A percentile compares a stretch with the other conserved stretches of the same genome.
phyloP scores from a whole-genome alignment of 2,888 invertebrate species.

The Maniola hyperantus region DNA sequence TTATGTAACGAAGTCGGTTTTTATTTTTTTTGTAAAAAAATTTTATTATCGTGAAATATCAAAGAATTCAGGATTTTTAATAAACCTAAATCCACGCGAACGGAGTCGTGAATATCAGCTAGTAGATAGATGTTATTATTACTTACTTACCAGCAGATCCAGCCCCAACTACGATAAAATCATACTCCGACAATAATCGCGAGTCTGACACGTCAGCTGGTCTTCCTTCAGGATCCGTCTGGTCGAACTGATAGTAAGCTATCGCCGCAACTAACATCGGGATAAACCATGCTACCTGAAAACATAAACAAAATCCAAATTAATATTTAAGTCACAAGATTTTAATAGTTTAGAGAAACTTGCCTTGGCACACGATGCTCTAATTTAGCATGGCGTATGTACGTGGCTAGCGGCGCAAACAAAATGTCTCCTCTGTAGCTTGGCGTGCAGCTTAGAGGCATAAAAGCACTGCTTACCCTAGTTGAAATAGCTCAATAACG shows the following conservation, averaged over 20 bases:
- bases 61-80: too few species aligned
- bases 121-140: too few species aligned
- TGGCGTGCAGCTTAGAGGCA: too few species aligned
- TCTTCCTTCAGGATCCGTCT: slow-evolving; percentile 91
- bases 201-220: slow-evolving; percentile 87
- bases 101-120: too few species aligned
- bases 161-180: slow-evolving; percentile 93
- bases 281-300: slow-evolving; percentile 89
- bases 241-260: slow-evolving; percentile 93
- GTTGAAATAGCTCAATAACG: too few species aligned
- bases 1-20: too few species aligned
- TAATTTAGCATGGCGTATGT: neutral
- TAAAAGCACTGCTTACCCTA: too few species aligned
- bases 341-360: neutral
- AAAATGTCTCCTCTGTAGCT: too few species aligned
- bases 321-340: neutral
- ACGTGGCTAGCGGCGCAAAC: too few species aligned
- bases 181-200: slow-evolving; percentile 86
- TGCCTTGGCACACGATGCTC: neutral
- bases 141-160: slow-evolving; percentile 90
- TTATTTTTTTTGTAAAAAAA: too few species aligned
- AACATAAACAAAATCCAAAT: neutral
- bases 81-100: too few species aligned
- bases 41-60: too few species aligned
- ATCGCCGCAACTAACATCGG: slow-evolving; percentile 92